Evolutionary conservation across 2,888 invertebrate genomes (phyloP).

Genomic region (Andrena chrysosceles): DNA sequence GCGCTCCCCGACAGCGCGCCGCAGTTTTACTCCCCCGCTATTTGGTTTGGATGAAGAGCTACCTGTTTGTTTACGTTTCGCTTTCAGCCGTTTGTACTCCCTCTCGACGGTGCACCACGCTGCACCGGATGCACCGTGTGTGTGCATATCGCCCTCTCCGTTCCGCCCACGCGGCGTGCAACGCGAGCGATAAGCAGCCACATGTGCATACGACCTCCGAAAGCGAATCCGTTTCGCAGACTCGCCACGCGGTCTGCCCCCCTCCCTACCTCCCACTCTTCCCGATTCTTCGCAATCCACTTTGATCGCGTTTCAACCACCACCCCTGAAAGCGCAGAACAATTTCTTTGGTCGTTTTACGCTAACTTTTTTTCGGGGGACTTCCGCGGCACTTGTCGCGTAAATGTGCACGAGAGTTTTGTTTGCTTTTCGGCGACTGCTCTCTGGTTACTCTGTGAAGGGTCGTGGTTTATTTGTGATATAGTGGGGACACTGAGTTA

Average conservation of each 20-base stretch:
- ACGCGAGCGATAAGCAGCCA: slow-evolving; percentile 68
- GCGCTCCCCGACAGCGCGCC: slow-evolving; percentile 60
- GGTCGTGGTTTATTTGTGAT: no score
- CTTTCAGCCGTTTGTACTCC: slow-evolving; percentile 75
- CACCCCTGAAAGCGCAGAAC: neutral
- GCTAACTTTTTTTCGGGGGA: no score
- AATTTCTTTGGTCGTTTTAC: neutral
- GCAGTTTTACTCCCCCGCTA: slow-evolving; percentile 77
- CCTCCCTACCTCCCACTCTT: no score
- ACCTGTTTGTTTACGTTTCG: slow-evolving; percentile 81
- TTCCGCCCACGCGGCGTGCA: slow-evolving; percentile 45
- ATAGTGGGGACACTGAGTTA: no score
- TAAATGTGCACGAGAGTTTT: neutral
- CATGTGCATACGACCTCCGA: slow-evolving; percentile 68
- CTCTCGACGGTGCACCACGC: slow-evolving; percentile 67
- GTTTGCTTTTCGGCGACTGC: neutral
- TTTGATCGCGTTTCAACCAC: slow-evolving; percentile 8
- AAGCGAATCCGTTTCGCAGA: slow-evolving; percentile 67
- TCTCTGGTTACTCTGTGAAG: no score
- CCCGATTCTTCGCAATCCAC: slow-evolving; percentile 26
- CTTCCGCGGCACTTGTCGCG: no score
- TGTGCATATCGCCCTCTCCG: slow-evolving; percentile 41
- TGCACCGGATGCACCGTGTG: slow-evolving; percentile 51
- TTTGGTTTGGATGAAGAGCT: slow-evolving; percentile 79
- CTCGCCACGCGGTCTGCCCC: slow-evolving; percentile 51